phyloP scores from a whole-genome alignment of 2,797 vertebrate species.

The Calcarius lapponicus region DNA sequence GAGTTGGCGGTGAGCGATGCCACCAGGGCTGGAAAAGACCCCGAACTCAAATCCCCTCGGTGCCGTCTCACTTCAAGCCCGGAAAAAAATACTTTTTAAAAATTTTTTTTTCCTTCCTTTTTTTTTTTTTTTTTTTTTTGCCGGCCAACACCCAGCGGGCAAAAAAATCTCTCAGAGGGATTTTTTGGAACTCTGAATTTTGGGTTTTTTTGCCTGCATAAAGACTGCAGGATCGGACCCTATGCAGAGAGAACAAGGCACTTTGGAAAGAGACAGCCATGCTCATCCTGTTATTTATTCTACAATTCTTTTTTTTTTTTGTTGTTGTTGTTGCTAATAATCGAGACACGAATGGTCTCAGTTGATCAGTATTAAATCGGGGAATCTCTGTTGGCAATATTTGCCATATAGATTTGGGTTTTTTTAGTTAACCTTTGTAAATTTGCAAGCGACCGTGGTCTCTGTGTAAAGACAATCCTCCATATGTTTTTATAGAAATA shows the following conservation, averaged over 20 bases:
- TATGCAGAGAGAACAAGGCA: slow-evolving; percentile 88
- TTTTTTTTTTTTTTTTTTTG: background rate
- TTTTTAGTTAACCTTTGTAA: slow-evolving; percentile 76
- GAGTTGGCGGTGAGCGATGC: background rate
- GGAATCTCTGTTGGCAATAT: slow-evolving; percentile 96
- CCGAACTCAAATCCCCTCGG: background rate
- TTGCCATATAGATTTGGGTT: slow-evolving; percentile 85
- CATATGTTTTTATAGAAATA: slow-evolving; percentile 81
- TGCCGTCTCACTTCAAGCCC: background rate
- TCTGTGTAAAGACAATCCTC: slow-evolving; percentile 72
- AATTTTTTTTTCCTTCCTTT: background rate
- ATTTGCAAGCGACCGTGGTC: slow-evolving; percentile 68
- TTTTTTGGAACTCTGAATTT: background rate
- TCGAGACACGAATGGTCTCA: slow-evolving; percentile 76
- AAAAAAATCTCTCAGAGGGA: slow-evolving; percentile 36
- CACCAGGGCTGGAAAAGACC: background rate
- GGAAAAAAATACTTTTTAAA: background rate
- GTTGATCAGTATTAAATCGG: slow-evolving; percentile 82
- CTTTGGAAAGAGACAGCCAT: slow-evolving; percentile 86
- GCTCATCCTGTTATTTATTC: slow-evolving; percentile 96
- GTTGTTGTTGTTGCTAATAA: slow-evolving; percentile 80
- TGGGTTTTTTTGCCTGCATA: background rate
- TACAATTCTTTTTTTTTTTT: slow-evolving; percentile 68
- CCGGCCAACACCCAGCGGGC: background rate
- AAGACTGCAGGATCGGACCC: slow-evolving; percentile 50